Percentiles rank a stretch among this genome's conserved stretches.
phyloP scores from a whole-genome alignment of 1,140 invertebrate species.

The Pogonomyrmex barbatus region DNA sequence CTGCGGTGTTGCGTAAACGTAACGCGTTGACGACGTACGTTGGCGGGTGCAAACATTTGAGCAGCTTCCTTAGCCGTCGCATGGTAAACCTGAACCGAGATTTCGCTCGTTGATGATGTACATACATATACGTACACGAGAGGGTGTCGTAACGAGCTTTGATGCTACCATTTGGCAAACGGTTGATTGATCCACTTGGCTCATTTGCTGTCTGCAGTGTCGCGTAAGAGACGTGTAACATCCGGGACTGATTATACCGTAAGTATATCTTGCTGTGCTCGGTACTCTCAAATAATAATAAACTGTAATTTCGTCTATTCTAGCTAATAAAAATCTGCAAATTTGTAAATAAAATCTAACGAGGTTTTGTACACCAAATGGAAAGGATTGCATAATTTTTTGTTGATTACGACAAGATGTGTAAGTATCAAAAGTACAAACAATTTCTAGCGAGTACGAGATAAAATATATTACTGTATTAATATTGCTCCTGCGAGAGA shows the following conservation, averaged over 20 bases:
- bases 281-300: neutral
- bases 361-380: too few species aligned
- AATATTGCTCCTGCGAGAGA: neutral
- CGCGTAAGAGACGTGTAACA: conserved; percentile 37
- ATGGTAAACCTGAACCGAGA: conserved; percentile 53
- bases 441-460: neutral
- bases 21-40: conserved; percentile 50
- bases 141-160: conserved; percentile 52
- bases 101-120: conserved; percentile 44
- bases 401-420: neutral
- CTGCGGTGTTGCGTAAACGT: conserved; percentile 66
- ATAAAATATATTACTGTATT: neutral
- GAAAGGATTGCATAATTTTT: neutral
- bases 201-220: conserved; percentile 57
- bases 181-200: conserved; percentile 59
- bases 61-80: conserved; percentile 64
- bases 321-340: neutral
- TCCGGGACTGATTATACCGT: conserved; percentile 12
- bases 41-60: conserved; percentile 71
- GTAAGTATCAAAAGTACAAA: neutral
- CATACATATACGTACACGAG: conserved; percentile 31
- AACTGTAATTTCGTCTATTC: neutral
- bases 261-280: neutral
- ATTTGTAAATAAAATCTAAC: neutral
- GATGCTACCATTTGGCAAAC: conserved; percentile 40